These are phyloP conservation scores for Hylia prasina DNA, from an alignment of 2,113 vertebrate species.

Conservation along the genomic window DNA sequence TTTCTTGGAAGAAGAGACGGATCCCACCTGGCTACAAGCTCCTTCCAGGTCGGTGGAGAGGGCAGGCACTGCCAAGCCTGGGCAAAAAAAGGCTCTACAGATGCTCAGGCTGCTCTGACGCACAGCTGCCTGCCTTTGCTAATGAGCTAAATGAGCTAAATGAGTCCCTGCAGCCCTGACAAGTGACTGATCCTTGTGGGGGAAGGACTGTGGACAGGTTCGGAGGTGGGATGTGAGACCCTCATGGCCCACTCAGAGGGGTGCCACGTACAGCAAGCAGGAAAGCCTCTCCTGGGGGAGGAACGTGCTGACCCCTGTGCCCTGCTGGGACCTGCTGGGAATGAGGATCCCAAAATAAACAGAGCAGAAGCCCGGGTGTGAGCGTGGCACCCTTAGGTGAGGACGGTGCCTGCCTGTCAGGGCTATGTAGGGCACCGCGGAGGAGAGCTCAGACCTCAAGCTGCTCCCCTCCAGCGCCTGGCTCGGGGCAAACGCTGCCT, in stretches of 20 bases:
- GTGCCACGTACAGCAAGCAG: neutral
- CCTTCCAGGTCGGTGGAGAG: neutral
- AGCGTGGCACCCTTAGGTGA: neutral
- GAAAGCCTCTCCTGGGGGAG: neutral
- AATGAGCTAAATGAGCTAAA: neutral
- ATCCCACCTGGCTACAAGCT: neutral
- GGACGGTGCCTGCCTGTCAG: neutral
- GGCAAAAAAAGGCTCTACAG: neutral
- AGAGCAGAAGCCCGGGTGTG: neutral
- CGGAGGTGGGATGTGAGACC: neutral
- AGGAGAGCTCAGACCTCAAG: neutral
- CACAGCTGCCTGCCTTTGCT: neutral
- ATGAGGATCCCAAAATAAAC: neutral
- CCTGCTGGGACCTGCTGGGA: neutral
- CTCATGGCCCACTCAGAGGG: accelerated
- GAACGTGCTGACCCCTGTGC: neutral
- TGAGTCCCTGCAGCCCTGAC: accelerated
- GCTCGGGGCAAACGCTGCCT: accelerated
- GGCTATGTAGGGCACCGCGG: conserved; percentile 30
- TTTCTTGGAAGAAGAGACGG: accelerated
- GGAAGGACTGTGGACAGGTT: neutral
- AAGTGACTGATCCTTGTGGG: accelerated
- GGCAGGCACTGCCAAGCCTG: neutral
- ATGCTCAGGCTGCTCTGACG: neutral
- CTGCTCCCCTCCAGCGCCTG: neutral